These are phyloP conservation scores for Erethizon dorsatum DNA, from an alignment of 2,797 vertebrate genomes.

Conservation along the genomic window DNA sequence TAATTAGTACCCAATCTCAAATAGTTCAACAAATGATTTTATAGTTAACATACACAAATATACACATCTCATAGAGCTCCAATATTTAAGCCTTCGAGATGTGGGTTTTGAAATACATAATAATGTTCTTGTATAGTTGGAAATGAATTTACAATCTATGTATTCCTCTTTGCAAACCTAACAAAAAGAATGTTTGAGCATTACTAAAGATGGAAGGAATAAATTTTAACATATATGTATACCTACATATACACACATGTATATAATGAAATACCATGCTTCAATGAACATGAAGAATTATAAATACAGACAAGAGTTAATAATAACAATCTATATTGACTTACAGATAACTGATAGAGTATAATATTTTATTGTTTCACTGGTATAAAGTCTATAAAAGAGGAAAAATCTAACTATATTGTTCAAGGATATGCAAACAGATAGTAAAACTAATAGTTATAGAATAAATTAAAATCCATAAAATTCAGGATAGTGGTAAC, in stretches of 20 bases:
- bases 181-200: not conserved
- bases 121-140: not conserved
- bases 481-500: not conserved
- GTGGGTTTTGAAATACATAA: slow-evolving; percentile 30
- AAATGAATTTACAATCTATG: not conserved
- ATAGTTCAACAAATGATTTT: not conserved
- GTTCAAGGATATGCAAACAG: not conserved
- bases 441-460: not conserved
- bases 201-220: not conserved
- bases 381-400: slow-evolving; percentile 31
- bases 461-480: not conserved
- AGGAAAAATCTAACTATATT: not conserved
- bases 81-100: not conserved
- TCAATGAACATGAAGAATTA: not conserved
- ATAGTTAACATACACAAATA: not conserved
- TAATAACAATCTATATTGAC: not conserved
- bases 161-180: not conserved
- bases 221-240: not conserved
- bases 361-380: slow-evolving; percentile 16
- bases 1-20: not conserved
- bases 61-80: not conserved
- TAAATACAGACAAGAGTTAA: not conserved
- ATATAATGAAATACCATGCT: not conserved
- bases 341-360: not conserved
- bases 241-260: not conserved